Evolutionary conservation across 2,797 vertebrate genomes (phyloP).

Genomic region (Tapera naevia): DNA sequence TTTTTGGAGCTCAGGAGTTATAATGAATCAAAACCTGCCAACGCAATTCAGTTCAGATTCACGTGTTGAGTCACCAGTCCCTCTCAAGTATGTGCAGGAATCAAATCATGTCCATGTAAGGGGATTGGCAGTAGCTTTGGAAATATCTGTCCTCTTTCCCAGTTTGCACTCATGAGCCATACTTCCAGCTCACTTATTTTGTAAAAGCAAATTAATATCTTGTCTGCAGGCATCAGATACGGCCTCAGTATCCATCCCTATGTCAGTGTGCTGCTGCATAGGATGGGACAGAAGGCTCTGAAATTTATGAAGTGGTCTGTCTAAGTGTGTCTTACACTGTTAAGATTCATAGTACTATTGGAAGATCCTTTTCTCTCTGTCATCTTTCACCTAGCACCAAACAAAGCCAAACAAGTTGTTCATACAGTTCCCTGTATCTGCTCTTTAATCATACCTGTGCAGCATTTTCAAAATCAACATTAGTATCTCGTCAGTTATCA

Average conservation of each 20-base stretch:
- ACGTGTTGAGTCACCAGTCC: neutral
- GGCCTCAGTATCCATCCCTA: neutral
- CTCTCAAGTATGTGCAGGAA: neutral
- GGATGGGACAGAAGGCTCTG: neutral
- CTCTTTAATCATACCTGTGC: neutral
- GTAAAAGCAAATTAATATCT: neutral
- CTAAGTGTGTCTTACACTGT: neutral
- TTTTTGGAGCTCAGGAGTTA: neutral
- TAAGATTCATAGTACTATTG: neutral
- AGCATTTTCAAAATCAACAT: neutral
- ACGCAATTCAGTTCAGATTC: neutral
- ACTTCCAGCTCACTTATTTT: neutral
- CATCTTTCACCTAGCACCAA: neutral
- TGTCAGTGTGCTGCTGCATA: neutral
- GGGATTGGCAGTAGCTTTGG: constrained; percentile 15
- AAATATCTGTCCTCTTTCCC: neutral
- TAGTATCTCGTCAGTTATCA: neutral
- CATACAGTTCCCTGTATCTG: neutral
- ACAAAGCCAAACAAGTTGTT: neutral
- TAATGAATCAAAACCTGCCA: neutral
- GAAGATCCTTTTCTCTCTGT: neutral
- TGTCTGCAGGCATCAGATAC: neutral
- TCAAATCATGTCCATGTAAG: neutral
- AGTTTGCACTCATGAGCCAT: neutral
- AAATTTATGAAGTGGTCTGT: neutral